Conservation (phyloP, 2,888 invertebrate genomes). For the Caradrina clavipalpis region DNA sequence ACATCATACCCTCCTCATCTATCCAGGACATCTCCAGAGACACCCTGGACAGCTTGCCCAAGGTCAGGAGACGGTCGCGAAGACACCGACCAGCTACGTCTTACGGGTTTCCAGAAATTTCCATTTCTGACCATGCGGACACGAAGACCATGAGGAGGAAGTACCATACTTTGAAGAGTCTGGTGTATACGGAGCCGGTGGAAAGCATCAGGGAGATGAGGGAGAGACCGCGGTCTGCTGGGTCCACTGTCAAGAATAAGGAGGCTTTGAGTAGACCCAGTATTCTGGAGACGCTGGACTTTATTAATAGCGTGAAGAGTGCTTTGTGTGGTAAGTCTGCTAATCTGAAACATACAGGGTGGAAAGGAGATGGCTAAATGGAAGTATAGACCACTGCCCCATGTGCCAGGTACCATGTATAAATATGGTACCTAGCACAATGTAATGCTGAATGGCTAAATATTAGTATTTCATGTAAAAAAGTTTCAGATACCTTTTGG, state of each 20-base stretch:
- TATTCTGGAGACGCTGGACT: conserved; percentile 86
- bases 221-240: conserved; percentile 84
- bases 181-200: conserved; percentile 86
- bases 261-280: conserved; percentile 84
- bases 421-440: no score
- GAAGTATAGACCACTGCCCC: no score
- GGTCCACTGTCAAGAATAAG: conserved; percentile 84
- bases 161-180: conserved; percentile 78
- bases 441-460: no score
- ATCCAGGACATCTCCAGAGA: conserved; percentile 70
- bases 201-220: conserved; percentile 83
- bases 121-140: conserved; percentile 82
- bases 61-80: conserved; percentile 77
- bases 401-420: no score
- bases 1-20: conserved; percentile 82
- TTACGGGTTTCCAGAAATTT: conserved; percentile 86
- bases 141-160: conserved; percentile 78
- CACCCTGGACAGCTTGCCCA: conserved; percentile 70
- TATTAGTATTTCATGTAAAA: no score
- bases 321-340: conserved; percentile 82
- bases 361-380: no score
- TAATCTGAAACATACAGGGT: background rate
- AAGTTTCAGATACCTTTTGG: no score
- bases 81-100: conserved; percentile 78
- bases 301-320: conserved; percentile 86